Conservation (phyloP, 1,140 invertebrate genomes). For the Lasaia peninsularis region DNA sequence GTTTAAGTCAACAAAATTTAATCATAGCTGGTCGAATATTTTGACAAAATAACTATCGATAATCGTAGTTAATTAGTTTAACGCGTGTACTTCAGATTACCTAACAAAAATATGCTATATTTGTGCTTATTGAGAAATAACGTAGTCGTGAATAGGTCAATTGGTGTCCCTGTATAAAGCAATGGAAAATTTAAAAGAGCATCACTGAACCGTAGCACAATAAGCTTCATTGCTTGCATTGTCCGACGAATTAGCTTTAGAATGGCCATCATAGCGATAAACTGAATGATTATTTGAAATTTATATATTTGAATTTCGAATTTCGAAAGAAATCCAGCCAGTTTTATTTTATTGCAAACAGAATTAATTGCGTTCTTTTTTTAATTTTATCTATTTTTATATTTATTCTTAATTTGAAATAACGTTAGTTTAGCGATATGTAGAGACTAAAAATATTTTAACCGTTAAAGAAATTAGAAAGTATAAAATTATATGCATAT, state of each 20-base stretch:
- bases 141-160: not conserved
- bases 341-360: too few species aligned
- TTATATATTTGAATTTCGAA: not conserved
- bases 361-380: too few species aligned
- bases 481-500: not conserved
- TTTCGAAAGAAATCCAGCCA: too few species aligned
- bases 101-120: not conserved
- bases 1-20: too few species aligned
- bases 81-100: not conserved
- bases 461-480: not conserved
- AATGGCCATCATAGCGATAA: not conserved
- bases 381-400: too few species aligned
- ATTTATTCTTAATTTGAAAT: too few species aligned
- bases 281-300: not conserved
- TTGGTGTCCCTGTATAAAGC: not conserved
- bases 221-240: slow-evolving; percentile 1
- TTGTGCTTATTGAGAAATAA: not conserved
- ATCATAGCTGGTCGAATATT: too few species aligned
- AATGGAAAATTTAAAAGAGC: slow-evolving; percentile 6
- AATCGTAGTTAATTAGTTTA: too few species aligned
- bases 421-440: too few species aligned
- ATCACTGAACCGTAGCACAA: slow-evolving; percentile 6
- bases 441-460: too few species aligned
- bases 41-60: too few species aligned
- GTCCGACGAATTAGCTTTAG: not conserved